Evolutionary conservation across 2,113 vertebrate species (phyloP), one percentile per base, ranked within the genome.

Genomic region (Poicephalus gulielmi): DNA sequence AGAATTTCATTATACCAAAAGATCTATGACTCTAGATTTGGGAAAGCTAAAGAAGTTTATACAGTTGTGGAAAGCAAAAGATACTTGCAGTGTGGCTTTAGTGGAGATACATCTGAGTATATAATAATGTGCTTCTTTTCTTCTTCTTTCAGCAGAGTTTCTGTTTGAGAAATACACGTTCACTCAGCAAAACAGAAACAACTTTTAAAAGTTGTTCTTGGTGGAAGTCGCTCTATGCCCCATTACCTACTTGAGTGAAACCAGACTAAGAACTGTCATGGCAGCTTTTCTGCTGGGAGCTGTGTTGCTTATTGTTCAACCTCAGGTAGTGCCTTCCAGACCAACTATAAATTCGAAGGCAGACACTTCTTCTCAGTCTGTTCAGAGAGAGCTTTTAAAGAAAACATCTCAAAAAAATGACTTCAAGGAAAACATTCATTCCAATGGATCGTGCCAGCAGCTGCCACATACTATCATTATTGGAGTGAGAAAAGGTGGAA

Each of bases 401-500:
- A 97, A 94, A 67, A 90, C 69, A 1, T 90, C 87, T 69, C 69
- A 83, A n/a, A 96, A 87, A 78, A 96, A 86, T 13, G 86, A 95
- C 83, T 59, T 89, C 43, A 85, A 35, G 50, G 71, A 93, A 10
- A 71, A 47, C n/a, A 60, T 90, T 60, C 97, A 98, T 89, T 94
- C 97, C n/a, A 99, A 98, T 28, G 99, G 98, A 93, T 98, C 98
- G 0, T 87, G 95, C 10, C 98, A 97, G 94, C 98, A 98, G 53
- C 98, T 99, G 35, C 99, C 99, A 4, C 98, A 98, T 71, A 98
- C 99, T 68, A 97, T 99, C 93, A 99, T 99, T 91, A 99, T 99
- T 25, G 99, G 99, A 1, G 99, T 99, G 95, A 98, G 99, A 92
- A 99, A 99, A 97, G 99, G 99, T 17, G 99, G 99, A 31, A 99